phyloP scores from a whole-genome alignment of 2,113 vertebrate species.

The Bostrychus sinensis region DNA sequence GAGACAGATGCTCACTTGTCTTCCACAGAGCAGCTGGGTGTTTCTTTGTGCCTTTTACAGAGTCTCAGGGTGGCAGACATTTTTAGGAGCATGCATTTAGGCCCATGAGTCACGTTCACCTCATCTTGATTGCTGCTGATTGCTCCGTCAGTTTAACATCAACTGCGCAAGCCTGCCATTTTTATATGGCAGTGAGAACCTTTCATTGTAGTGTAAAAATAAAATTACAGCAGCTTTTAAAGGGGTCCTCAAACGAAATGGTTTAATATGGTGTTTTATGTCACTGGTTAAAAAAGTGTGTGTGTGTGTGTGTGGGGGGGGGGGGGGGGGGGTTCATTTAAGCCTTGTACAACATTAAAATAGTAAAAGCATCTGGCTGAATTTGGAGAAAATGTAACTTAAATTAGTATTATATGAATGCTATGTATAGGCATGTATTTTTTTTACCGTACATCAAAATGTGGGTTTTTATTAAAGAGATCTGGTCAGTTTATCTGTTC shows the following conservation, averaged over 20 bases:
- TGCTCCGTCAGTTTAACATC: slow-evolving; percentile 66
- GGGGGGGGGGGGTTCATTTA: background rate
- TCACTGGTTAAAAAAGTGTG: slow-evolving; percentile 21
- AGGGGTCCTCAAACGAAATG: slow-evolving; percentile 29
- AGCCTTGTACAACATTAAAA: slow-evolving; percentile 8
- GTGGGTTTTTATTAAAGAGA: slow-evolving; percentile 55
- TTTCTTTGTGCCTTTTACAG: slow-evolving; percentile 44
- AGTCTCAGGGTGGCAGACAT: slow-evolving; percentile 50
- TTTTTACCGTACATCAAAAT: too few species aligned
- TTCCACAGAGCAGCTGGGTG: slow-evolving; percentile 56
- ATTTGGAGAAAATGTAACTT: slow-evolving; percentile 22
- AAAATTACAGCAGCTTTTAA: slow-evolving; percentile 48
- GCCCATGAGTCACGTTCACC: slow-evolving; percentile 65
- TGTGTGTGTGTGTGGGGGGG: too few species aligned
- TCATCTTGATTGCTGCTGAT: slow-evolving; percentile 54
- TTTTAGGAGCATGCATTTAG: slow-evolving; percentile 72
- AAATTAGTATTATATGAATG: slow-evolving; percentile 37
- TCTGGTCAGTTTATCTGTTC: slow-evolving; percentile 67
- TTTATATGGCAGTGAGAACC: slow-evolving; percentile 35
- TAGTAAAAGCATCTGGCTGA: slow-evolving; percentile 9
- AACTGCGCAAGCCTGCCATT: slow-evolving; percentile 38
- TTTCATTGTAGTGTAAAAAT: slow-evolving; percentile 55
- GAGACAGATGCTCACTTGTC: slow-evolving; percentile 25
- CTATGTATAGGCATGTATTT: slow-evolving; percentile 41
- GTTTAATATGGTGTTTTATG: slow-evolving; percentile 52